Base-by-base conservation (phyloP, 2,888 invertebrate species). In the Autographa pulchrina region DNA sequence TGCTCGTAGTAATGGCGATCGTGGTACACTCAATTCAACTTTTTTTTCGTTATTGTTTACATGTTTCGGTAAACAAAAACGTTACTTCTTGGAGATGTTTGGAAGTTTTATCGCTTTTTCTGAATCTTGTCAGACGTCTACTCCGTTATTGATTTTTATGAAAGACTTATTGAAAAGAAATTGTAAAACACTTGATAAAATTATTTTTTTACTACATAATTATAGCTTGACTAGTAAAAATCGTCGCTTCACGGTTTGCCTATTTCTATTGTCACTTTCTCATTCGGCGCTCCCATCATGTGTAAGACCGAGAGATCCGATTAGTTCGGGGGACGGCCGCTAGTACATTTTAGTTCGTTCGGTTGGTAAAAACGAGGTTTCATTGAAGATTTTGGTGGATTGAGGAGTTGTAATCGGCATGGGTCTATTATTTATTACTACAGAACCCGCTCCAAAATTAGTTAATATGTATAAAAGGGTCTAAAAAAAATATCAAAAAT, bases 1-100 rank as follows among this genome's bases (percentile, higher is more conserved):
- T 65, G 75, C 70, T 65, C 67, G 63, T 77, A 80, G 71, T 86
- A 86, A 86, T 86, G 85, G 85, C 85, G 85, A 84, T 83, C 81
- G 71, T 66, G 59, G 64, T 70, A 78, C 78, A 67, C 67, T 66
- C 73, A 77, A 81, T 71, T 68, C 67, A 71, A 66, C 58, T 70
- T 72, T 71, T 72, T 70, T 65, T 67, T 65, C 64, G 70, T 78
- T 80, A 65, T 80, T 84, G 80, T 83, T 83, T 84, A 82, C 82
- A 9, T 76, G 72, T 59, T 70, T 76, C 58, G 18, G 64, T 74
- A 78, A 68, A 78, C 64, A 75, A 68, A 75, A 73, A 70, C 74
- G 35, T 66, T 64, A 31, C 8, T 20, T 16, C 56, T 62, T 25
- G 4, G 13, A 0, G 9, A 61, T 16, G 48, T 41, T 48, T 8